Conservation (phyloP, 2,113 vertebrate genomes). For the Lanius ludovicianus region DNA sequence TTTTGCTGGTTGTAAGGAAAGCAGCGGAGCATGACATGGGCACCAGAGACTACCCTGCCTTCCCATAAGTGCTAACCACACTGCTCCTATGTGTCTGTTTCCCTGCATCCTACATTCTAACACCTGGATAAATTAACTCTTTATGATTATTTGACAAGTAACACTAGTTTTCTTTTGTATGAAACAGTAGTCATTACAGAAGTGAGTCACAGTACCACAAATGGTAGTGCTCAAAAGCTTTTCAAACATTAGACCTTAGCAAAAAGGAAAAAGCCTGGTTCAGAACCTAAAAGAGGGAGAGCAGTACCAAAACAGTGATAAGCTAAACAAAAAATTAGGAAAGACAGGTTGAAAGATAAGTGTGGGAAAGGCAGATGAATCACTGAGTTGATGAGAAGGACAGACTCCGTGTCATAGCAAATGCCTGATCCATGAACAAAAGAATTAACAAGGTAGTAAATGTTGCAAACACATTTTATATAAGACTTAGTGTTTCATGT, state of each 20-base stretch:
- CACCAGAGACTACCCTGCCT: background rate
- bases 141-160: background rate
- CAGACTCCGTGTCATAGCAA: background rate
- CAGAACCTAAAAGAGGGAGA: background rate
- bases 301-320: background rate
- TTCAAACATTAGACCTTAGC: background rate
- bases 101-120: background rate
- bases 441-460: conserved; percentile 33
- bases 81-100: background rate
- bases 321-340: conserved; percentile 7
- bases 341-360: background rate
- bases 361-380: conserved; percentile 42
- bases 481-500: background rate
- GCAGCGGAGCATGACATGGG: background rate
- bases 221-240: background rate
- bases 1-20: background rate
- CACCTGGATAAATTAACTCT: background rate
- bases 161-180: background rate
- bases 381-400: background rate
- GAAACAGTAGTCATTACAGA: background rate
- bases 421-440: background rate
- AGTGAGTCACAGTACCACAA: background rate
- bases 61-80: background rate
- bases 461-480: conserved; percentile 21
- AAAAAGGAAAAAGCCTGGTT: background rate